These are phyloP conservation scores for Carcina quercana DNA, from an alignment of 2,888 invertebrate species.

Conservation along the genomic window DNA sequence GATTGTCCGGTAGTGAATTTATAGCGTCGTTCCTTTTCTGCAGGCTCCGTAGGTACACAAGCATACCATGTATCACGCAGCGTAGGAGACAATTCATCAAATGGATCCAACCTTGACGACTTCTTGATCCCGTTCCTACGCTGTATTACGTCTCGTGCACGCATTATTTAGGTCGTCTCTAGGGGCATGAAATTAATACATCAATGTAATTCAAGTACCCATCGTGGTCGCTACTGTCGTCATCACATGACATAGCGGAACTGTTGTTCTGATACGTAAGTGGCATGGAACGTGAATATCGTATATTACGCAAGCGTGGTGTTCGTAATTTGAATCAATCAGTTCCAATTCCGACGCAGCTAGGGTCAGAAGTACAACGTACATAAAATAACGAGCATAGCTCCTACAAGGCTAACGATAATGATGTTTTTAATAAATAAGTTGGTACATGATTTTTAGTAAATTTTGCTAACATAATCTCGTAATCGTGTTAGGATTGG, in stretches of 20 bases:
- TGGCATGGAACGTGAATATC: not conserved
- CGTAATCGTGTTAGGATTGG: constrained; percentile 50
- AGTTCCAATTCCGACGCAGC: not conserved
- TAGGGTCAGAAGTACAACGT: not conserved
- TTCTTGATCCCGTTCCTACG: constrained; percentile 64
- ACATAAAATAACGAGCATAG: not conserved
- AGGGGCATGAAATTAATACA: constrained; percentile 37
- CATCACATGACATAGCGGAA: too few relatives aligned
- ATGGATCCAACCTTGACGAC: constrained; percentile 68
- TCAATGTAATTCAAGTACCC: constrained; percentile 6
- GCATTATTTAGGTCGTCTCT: constrained; percentile 52
- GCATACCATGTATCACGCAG: constrained; percentile 21
- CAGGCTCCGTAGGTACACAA: constrained; percentile 6
- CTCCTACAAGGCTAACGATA: too few relatives aligned
- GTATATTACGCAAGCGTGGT: not conserved
- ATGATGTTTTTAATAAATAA: too few relatives aligned
- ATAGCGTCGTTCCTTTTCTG: constrained; percentile 2
- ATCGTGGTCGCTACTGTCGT: not conserved
- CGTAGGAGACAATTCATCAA: constrained; percentile 54
- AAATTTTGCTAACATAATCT: constrained; percentile 43
- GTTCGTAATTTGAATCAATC: constrained; percentile 6
- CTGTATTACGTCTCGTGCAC: constrained; percentile 35
- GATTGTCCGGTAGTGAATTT: constrained; percentile 6
- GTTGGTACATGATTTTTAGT: too few relatives aligned
- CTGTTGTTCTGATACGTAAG: too few relatives aligned